phyloP scores from a whole-genome alignment of 2,797 vertebrate genomes.

The Malurus splendens region DNA sequence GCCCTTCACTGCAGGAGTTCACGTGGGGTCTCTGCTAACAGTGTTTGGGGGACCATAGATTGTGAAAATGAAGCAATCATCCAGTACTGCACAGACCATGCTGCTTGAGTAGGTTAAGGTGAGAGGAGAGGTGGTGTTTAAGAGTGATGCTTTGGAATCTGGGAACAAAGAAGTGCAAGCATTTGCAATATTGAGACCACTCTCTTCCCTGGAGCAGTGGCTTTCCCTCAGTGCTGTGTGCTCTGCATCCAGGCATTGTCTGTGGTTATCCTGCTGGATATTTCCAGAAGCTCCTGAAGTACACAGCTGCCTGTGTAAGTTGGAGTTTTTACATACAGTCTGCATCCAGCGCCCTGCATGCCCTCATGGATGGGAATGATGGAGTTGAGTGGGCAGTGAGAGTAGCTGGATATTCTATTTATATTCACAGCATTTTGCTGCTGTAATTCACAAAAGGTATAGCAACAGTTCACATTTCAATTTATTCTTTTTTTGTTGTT shows the following conservation, averaged over 20 bases:
- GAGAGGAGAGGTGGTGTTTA: not conserved
- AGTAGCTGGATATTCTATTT: not conserved
- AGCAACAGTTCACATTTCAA: not conserved
- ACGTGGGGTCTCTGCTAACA: not conserved
- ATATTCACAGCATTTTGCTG: not conserved
- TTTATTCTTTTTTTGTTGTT: not conserved
- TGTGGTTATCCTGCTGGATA: not conserved
- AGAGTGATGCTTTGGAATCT: not conserved
- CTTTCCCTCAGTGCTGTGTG: not conserved
- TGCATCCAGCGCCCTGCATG: not conserved
- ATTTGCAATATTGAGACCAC: not conserved
- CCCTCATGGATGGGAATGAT: not conserved
- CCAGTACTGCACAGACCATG: not conserved
- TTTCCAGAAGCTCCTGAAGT: not conserved
- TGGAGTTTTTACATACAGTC: not conserved
- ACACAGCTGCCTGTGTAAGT: not conserved
- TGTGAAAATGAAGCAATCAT: not conserved
- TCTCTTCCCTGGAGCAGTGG: not conserved
- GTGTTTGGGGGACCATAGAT: not conserved
- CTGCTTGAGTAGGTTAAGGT: not conserved
- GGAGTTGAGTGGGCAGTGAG: not conserved
- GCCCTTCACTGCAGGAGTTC: not conserved
- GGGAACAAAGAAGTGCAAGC: not conserved
- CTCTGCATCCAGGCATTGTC: not conserved
- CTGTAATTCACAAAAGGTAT: not conserved